Conservation (phyloP, 1,140 invertebrate genomes). For the Cotesia chilonis region DNA sequence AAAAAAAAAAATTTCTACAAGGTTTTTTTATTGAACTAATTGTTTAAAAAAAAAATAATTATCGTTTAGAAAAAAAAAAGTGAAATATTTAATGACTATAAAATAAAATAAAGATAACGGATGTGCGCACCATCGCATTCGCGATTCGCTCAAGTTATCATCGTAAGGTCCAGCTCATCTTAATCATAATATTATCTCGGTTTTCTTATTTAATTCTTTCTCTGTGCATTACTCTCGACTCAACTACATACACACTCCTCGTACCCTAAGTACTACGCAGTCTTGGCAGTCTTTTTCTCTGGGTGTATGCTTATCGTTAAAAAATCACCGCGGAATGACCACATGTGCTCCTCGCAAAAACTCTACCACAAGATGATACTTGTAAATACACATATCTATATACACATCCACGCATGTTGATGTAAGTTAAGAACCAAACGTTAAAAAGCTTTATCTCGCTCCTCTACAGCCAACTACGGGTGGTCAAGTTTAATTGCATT, state of each 20-base stretch:
- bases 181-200: constrained; percentile 11
- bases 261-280: too few species aligned
- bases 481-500: too few species aligned
- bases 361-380: background rate
- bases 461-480: too few species aligned
- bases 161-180: constrained; percentile 45
- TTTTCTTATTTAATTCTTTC: constrained; percentile 13
- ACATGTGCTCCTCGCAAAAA: constrained; percentile 58
- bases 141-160: constrained; percentile 57
- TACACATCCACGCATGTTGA: too few species aligned
- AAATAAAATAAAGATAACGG: constrained; percentile 39
- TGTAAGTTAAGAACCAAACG: too few species aligned
- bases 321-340: constrained; percentile 56
- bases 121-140: constrained; percentile 61
- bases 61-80: too few species aligned
- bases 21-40: too few species aligned
- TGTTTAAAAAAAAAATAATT: too few species aligned
- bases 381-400: background rate
- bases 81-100: too few species aligned
- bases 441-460: too few species aligned
- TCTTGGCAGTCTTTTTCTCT: background rate
- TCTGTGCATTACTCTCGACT: background rate
- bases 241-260: too few species aligned
- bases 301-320: constrained; percentile 50
- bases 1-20: too few species aligned